Percentiles rank a stretch among this genome's conserved stretches.
Evolutionary conservation across 1,140 invertebrate species (phyloP).

Genomic region (Drosophila burlai): DNA sequence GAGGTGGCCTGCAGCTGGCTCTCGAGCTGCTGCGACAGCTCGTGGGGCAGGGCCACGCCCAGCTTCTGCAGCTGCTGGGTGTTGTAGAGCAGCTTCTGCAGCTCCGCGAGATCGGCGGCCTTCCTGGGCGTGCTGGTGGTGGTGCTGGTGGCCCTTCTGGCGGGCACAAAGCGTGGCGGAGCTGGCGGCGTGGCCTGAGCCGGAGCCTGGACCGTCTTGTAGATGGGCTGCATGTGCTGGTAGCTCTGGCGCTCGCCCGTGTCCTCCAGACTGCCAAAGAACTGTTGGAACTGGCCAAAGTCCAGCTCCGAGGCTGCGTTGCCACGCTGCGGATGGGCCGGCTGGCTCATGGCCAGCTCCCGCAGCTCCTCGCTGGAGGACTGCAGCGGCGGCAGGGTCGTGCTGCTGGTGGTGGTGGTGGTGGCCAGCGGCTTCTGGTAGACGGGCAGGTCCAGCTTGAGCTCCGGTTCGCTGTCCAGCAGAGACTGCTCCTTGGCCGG

Average conservation of each 20-base stretch:
- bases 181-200: not conserved
- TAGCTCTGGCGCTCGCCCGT: conserved; percentile 67
- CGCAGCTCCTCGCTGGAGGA: conserved; percentile 76
- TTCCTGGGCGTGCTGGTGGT: conserved; percentile 25
- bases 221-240: conserved; percentile 75
- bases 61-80: conserved; percentile 84
- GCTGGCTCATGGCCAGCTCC: conserved; percentile 65
- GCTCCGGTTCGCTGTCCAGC: conserved; percentile 30
- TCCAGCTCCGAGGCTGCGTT: conserved; percentile 20
- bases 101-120: conserved; percentile 58
- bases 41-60: conserved; percentile 84
- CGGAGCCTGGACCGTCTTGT: conserved; percentile 53
- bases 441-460: conserved; percentile 67
- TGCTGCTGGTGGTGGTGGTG: not conserved
- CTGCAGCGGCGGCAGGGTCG: not conserved
- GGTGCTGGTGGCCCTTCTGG: conserved; percentile 8
- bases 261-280: conserved; percentile 70
- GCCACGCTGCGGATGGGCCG: conserved; percentile 55
- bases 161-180: conserved; percentile 10
- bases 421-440: conserved; percentile 41
- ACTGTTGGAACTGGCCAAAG: conserved; percentile 68
- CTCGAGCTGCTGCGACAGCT: conserved; percentile 73
- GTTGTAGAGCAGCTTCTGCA: conserved; percentile 80
- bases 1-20: conserved; percentile 59
- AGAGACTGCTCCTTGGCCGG: conserved; percentile 32